Conservation (phyloP, 1,140 invertebrate species). For the Eumaeus atala region DNA sequence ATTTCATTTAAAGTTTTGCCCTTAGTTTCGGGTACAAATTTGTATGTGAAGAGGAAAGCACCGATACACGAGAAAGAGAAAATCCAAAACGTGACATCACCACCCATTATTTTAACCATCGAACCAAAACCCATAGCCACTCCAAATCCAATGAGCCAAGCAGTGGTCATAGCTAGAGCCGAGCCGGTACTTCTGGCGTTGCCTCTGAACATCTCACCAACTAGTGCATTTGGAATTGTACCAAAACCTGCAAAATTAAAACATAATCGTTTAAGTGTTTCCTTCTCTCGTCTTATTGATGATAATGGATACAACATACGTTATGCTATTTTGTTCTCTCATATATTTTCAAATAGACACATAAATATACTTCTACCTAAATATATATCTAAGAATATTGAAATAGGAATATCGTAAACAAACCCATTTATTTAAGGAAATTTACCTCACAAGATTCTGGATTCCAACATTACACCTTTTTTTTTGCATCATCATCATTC, state of each 20-base stretch:
- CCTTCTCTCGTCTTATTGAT: no score
- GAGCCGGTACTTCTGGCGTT: conserved; percentile 80
- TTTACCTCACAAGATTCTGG: no score
- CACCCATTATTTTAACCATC: conserved; percentile 76
- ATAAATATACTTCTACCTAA: no score
- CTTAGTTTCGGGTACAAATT: conserved; percentile 87
- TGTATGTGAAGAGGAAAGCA: conserved; percentile 76
- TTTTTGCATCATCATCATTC: no score
- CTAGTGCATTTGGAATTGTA: conserved; percentile 81
- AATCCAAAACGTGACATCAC: conserved; percentile 84
- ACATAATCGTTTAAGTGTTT: not conserved
- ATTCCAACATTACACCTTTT: no score
- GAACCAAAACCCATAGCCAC: conserved; percentile 82
- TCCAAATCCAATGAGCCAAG: conserved; percentile 84
- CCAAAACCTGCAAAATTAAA: conserved; percentile 70
- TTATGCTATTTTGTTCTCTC: not conserved
- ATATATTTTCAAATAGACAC: not conserved
- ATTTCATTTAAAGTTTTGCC: conserved; percentile 84
- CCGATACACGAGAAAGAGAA: conserved; percentile 81
- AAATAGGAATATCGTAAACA: no score
- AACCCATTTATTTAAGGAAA: no score
- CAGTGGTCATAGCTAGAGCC: conserved; percentile 79
- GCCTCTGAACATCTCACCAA: conserved; percentile 79
- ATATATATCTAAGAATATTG: no score
- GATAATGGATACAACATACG: not conserved